phyloP scores from a whole-genome alignment of 2,113 vertebrate genomes.

The Galbula dea region DNA sequence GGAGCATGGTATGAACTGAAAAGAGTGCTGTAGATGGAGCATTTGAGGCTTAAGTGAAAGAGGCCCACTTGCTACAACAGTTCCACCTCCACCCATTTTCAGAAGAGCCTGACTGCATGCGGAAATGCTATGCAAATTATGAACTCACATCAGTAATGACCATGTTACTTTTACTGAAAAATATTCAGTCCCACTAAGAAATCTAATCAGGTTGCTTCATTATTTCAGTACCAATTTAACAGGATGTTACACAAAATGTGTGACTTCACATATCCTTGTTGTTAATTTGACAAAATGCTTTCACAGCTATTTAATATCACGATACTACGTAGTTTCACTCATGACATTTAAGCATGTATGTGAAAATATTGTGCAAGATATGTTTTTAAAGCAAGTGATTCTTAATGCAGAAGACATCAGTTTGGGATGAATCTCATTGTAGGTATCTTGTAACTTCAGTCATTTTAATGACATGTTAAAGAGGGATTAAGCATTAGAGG shows the following conservation, averaged over 20 bases:
- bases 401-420: background rate
- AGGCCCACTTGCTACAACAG: too few relatives aligned
- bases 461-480: background rate
- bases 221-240: background rate
- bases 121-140: background rate
- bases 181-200: background rate
- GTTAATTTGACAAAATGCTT: background rate
- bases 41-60: background rate
- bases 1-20: too few relatives aligned
- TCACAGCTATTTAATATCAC: background rate
- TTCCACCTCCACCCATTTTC: fast-evolving
- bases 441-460: background rate
- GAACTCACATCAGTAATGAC: background rate
- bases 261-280: background rate
- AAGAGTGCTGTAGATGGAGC: fast-evolving
- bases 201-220: background rate
- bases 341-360: fast-evolving
- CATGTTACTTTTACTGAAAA: background rate
- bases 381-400: background rate
- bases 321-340: background rate
- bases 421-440: background rate
- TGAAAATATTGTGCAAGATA: background rate
- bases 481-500: background rate
- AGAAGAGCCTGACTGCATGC: background rate
- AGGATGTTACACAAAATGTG: background rate